Evolutionary conservation across 23 tunicate genomes (phyloP).

Genomic region (Trididemnum nubilum): DNA sequence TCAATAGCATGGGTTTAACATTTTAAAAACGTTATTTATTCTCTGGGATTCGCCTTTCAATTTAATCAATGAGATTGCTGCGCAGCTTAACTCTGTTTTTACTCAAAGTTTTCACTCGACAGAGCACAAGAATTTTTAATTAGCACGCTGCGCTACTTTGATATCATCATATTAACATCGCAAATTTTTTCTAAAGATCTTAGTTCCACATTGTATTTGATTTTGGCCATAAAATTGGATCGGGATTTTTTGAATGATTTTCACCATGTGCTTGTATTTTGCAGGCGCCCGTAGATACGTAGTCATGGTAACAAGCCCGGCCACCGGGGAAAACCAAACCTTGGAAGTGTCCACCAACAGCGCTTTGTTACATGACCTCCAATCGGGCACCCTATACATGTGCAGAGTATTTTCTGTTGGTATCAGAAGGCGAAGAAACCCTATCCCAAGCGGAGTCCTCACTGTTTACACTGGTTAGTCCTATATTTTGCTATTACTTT

Average conservation of each 20-base stretch:
- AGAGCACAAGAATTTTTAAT: too few relatives aligned
- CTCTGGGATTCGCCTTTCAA: too few relatives aligned
- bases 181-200: not conserved
- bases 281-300: conserved; percentile 43
- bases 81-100: too few relatives aligned
- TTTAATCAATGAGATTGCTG: too few relatives aligned
- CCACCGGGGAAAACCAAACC: not conserved
- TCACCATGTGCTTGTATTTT: not conserved
- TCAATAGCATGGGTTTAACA: too few relatives aligned
- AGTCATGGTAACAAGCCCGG: conserved; percentile 5
- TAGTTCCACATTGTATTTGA: not conserved
- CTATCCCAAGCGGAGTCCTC: conserved; percentile 28
- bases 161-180: too few relatives aligned
- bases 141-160: too few relatives aligned
- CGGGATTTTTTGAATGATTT: too few relatives aligned
- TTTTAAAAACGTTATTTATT: too few relatives aligned
- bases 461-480: conserved; percentile 51
- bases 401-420: conserved; percentile 65
- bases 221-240: too few relatives aligned
- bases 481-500: not conserved
- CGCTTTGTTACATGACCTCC: conserved; percentile 9
- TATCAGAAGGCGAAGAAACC: conserved; percentile 27
- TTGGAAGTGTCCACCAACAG: conserved; percentile 1
- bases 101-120: too few relatives aligned
- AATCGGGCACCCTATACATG: conserved; percentile 45